These are phyloP conservation scores for Pelochelys cantorii DNA, from an alignment of 2,797 vertebrate species.

Conservation along the genomic window DNA sequence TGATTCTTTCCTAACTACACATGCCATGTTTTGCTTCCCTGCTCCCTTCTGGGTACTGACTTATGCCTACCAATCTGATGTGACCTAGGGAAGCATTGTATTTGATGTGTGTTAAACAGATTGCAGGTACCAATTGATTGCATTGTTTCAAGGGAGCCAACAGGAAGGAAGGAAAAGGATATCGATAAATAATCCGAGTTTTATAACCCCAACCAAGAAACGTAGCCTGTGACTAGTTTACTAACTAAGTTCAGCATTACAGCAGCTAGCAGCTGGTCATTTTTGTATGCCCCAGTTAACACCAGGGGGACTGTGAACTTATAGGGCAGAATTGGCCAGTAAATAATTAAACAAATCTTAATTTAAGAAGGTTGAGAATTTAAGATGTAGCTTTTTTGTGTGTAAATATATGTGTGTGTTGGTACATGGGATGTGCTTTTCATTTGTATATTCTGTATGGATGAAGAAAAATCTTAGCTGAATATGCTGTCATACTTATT, in stretches of 20 bases:
- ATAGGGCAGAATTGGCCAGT: neutral
- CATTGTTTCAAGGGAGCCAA: conserved; percentile 15
- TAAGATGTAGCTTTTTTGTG: neutral
- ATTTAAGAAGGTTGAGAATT: neutral
- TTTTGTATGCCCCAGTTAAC: conserved; percentile 11
- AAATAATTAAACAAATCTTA: neutral
- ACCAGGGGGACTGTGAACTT: neutral
- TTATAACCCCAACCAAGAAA: conserved; percentile 51
- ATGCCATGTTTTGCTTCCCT: neutral
- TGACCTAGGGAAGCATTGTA: neutral
- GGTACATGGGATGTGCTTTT: neutral
- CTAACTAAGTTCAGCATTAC: conserved; percentile 41
- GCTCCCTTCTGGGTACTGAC: neutral
- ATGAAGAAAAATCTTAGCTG: conserved; percentile 7
- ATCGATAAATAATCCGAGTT: conserved; percentile 58
- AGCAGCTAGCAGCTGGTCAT: conserved; percentile 28
- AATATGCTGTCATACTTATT: neutral
- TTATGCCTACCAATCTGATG: neutral
- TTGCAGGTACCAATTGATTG: neutral
- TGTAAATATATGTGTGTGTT: neutral
- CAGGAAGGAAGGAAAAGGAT: conserved; percentile 20
- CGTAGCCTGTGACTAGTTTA: conserved; percentile 17
- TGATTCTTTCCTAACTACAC: neutral
- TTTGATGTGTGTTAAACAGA: neutral
- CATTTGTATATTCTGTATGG: neutral